Evolutionary conservation across 1,140 invertebrate species (phyloP), one percentile per base, ranked within the genome.

Genomic region (Anoplophora glabripennis): DNA sequence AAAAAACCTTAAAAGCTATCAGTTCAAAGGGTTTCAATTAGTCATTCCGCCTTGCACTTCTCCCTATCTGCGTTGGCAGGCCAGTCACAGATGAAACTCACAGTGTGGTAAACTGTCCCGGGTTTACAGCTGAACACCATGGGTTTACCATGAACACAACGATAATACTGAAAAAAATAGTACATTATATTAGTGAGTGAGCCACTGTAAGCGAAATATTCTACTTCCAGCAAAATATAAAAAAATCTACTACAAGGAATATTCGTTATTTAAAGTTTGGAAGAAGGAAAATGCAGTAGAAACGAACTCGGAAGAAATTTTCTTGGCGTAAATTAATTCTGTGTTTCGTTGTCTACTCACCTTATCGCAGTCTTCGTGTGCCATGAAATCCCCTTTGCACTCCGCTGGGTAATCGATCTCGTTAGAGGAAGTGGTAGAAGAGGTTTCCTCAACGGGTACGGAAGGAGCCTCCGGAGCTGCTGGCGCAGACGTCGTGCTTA

Each of bases 61-160:
- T 75, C 70, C 40, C 87, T 81, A 70, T 88, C 80, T 18, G 83
- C 83, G 67, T 87, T 88, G 36, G 83, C 80, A 4, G 89, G 87
- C 89, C 89, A 92, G 74, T 90, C 89, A 71, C 90, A 92, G 12
- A 89, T 82, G 54, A 83, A 82, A 28, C 79, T 80, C 11, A 78
- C 72, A 0, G 79, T 79, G 64, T 92, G 87, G 78, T 88, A 93
- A n/a, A 89, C 81, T 0, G 88, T 86, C 17, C 87, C 87, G 1
- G 82, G 77, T 59, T 84, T 81, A 68, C 89, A 92, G 14, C 80
- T 77, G 68, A 89, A 89, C 66, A 85, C 81, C n/a, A 86, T 75
- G 5, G 84, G 82, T 68, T 85, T 84, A 15, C 87, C 88, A 70
- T 90, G 84, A 5, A 88, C 86, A 69, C 90, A 93, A 48, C 87